Base-by-base conservation (phyloP, 2,113 vertebrate genomes). In the Ptilonorhynchus violaceus region DNA sequence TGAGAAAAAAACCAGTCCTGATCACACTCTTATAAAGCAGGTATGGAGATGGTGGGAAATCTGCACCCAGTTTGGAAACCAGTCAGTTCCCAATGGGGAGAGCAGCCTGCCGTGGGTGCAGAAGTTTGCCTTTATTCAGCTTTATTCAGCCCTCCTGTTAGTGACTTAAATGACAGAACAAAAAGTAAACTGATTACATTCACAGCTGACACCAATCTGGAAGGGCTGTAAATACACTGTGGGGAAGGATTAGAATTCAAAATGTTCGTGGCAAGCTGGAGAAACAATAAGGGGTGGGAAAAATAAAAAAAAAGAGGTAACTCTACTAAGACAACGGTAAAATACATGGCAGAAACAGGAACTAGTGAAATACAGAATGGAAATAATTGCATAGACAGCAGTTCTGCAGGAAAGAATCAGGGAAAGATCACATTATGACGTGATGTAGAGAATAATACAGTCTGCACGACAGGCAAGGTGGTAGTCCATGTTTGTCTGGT, bases 131-230 rank as follows among this genome's bases (percentile, higher is more conserved):
- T 86, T 58, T 28, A 31, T 74, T 85, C 58, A 16, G 22, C 72
- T 93, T 79, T 88, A 76, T 68, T 67, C 72, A 85, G 50, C 50
- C 50, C 25, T 89, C 76, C 88, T 69, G 31, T 50, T 90, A 83
- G 68, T 41, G 75, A 59, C 5, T 24, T 76, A 72, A 82, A 67
- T 80, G 91, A 93, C 0, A 1, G 88, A 92, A 95, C 39, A 84
- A 92, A 86, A 91, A 93, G 28, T 58, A 77, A 93, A 92, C 50
- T 83, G 91, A 92, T 95, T 77, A 97, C 93, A 95, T 91, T 84
- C 92, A 88, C 91, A 94, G 83, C 90, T 95, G 96, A 94, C 63
- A 93, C 62, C 30, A 92, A 10, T 56, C 85, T 91, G 69, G 47
- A 89, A 89, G 44, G 85, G 69, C 92, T 86, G 78, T 66, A 86